Evolutionary conservation across 2,888 invertebrate species (phyloP), one percentile per base, ranked within the genome.

Genomic region (Laothoe populi): DNA sequence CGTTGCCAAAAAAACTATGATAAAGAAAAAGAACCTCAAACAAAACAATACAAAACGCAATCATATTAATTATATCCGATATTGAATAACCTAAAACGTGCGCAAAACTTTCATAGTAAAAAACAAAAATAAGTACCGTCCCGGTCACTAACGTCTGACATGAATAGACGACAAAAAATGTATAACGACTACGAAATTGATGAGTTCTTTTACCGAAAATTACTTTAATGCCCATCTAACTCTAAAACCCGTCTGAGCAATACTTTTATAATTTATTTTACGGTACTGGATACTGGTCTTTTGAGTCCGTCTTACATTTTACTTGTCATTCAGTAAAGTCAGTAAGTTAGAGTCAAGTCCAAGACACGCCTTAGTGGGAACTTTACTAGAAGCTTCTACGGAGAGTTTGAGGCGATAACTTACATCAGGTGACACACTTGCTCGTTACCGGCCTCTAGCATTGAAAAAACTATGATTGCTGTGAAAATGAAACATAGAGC

Each of bases 151-250:
- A 77, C 61, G 79, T 79, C 82, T 81, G 75, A 73, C 73, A 68
- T 67, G 77, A 77, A 77, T 75, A 79, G 74, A 75, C 66, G 58
- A 78, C 74, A 81, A 82, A 82, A 82, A 83, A 77, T 72, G 64
- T 64, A 71, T 81, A 81, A 83, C 79, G 74, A 81, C 78, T 75
- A 63, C 73, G 64, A 77, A 84, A 83, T 84, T 84, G 82, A 84
- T 83, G 84, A 84, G 82, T 78, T 84, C 80, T 76, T 77, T 79
- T 78, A 81, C 74, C 74, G 79, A 84, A 86, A 85, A 84, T 86
- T 83, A 79, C 81, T 80, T 76, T 75, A 79, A 82, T 81, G 77
- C 75, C 74, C 72, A 70, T 73, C 74, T 77, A 72, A 74, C 77
- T 77, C 79, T 66, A 62, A 72, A 71, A 72, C 78, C 68, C 24